Conservation (phyloP, 2,888 invertebrate species). For the Argyresthia albistria region DNA sequence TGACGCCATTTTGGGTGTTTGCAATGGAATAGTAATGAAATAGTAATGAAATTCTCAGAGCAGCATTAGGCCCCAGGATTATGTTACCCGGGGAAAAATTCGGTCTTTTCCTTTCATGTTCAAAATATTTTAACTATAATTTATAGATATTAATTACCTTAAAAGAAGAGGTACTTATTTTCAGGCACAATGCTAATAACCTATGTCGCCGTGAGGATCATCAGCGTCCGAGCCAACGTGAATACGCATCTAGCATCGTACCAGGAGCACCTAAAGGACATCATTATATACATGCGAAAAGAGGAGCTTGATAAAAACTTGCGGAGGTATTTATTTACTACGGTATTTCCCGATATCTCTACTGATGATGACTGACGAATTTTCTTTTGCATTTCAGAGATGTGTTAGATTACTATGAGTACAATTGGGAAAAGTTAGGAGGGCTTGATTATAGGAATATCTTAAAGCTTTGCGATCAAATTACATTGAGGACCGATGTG, state of each 20-base stretch:
- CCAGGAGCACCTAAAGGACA: conserved; percentile 48
- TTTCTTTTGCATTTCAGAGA: conserved; percentile 21
- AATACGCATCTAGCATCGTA: conserved; percentile 44
- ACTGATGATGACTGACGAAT: neutral
- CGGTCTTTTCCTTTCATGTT: too few species aligned
- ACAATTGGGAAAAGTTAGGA: conserved; percentile 50
- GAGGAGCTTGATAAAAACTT: conserved; percentile 29
- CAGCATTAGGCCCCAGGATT: too few species aligned
- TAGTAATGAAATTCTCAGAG: too few species aligned
- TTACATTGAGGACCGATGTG: conserved; percentile 47
- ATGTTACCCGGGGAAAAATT: too few species aligned
- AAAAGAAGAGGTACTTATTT: too few species aligned
- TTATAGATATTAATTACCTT: too few species aligned
- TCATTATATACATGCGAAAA: conserved; percentile 33
- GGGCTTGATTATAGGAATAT: conserved; percentile 43
- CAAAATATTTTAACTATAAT: too few species aligned
- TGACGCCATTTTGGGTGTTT: too few species aligned
- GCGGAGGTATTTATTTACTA: conserved; percentile 24
- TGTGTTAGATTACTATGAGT: conserved; percentile 37
- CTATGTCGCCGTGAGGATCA: conserved; percentile 49
- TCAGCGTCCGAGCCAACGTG: conserved; percentile 49
- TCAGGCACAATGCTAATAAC: conserved; percentile 42
- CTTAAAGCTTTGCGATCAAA: conserved; percentile 49
- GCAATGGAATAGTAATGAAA: too few species aligned
- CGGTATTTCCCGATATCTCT: too few species aligned